Base-by-base conservation (phyloP, 1,140 invertebrate species). In the Aphaenogaster rudis region DNA sequence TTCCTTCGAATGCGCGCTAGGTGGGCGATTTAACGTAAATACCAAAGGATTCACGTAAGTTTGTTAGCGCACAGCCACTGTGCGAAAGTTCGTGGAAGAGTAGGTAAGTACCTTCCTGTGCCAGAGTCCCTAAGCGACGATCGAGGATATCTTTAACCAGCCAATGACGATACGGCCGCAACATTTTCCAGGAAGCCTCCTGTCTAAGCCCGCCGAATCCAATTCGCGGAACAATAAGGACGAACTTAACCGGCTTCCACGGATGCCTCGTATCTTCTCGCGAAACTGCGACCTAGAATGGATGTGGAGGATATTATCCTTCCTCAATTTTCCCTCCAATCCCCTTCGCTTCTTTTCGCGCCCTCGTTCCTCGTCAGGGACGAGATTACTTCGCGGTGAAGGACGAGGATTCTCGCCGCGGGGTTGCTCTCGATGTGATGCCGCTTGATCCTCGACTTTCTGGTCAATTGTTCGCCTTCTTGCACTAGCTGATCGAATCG, bases 191-290 rank as follows among this genome's bases (percentile, higher is more conserved):
- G 59, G 36, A 21, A 36, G 57, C 74, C 48, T 11, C 8, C 42
- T 86, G 72, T 48, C 11, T 86, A 69, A 88, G 87, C 39, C 33
- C n/a, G 13, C 28, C 15, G 80, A 90, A 86, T 90, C 86, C 90
- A 91, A 91, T 91, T 91, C 86, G 89, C 88, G 61, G 88, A 90
- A 91, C 90, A 90, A 90, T 88, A 88, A 91, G 81, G 86, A 63
- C 81, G 33, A 90, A 86, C 67, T 86, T 81, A 50, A 52, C 39
- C 64, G 79, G 85, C 78, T 87, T 86, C 72, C 50, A 48, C 11
- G 42, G 33, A 66, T 48, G 17, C 39, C 78, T 15, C 72, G 63
- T 50, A 64, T 54, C 39, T 59, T 33, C 45, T 39, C 79, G 15
- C 48, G 76, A 59, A 90, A 90, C 87, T 88, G 71, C 63, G 36